Evolutionary conservation across 2,113 vertebrate genomes (phyloP), one percentile per base, ranked within the genome.

Genomic region (Xenopus laevis): DNA sequence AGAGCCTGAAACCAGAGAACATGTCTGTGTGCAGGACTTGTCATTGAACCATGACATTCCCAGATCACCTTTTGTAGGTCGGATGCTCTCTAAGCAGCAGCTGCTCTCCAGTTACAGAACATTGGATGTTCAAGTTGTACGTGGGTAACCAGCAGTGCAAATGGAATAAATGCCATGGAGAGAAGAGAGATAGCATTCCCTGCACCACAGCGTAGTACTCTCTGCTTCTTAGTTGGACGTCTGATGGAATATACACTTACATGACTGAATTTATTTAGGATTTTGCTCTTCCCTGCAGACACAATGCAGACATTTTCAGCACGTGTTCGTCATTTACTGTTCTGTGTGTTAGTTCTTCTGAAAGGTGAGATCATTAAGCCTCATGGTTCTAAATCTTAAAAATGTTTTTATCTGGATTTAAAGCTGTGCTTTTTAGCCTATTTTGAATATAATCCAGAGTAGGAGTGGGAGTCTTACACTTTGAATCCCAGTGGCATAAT

Each of bases 21-120:
- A 59, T 55, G 20, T 4, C 33, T 73, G 52, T 11, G 13, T 45
- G 52, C 65, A 27, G 63, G 45, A 73, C 62, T n/a, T 65, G 17
- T 60, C 64, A 74, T 53, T 65, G 71, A 73, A 58, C 62, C 71
- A 13, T 73, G 62, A 73, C 71, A 46, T 64, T 67, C 27, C 55
- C 64, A 74, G 72, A 67, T 74, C 72, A 71, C 72, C 58, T 60
- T 74, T 74, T 74, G 72, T 74, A 74, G 57, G 55, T 16, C 18
- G 72, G 15, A 23, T 74, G 72, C 65, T 74, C 72, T 21, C 7
- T 60, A n/a, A n/a, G 20, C 66, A 74, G 67, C 55, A 50, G 64
- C 17, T 74, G 21, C 64, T 50, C 72, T 46, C 44, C 11, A 17
- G 64, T 67, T 57, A 67, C 55, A 60, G 40, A 47, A 47, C 17